Conservation (phyloP, 2,113 vertebrate genomes). For the Riparia riparia region DNA sequence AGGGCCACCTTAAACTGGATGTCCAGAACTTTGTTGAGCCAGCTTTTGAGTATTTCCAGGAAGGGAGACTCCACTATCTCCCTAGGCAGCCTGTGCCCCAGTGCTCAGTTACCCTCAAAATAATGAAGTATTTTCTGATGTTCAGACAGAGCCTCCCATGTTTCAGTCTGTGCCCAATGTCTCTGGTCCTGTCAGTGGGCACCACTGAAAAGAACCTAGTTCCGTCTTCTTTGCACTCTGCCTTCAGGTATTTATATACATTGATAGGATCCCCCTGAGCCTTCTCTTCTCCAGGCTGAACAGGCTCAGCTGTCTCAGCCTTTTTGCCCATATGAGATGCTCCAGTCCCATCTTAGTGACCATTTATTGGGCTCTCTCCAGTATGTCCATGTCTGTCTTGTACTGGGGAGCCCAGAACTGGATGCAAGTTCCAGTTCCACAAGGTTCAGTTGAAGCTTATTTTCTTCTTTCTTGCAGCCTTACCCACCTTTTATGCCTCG, state of each 20-base stretch:
- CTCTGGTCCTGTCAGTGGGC: neutral
- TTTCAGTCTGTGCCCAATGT: neutral
- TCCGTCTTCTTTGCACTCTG: neutral
- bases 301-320: neutral
- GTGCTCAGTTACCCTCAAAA: neutral
- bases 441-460: constrained; percentile 37
- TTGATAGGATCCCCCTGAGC: neutral
- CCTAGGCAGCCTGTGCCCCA: neutral
- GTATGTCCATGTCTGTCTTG: neutral
- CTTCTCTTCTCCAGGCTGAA: neutral
- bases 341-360: neutral
- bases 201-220: constrained; percentile 12
- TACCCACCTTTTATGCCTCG: constrained; percentile 95
- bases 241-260: neutral
- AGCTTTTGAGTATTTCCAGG: neutral
- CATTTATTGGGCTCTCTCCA: neutral
- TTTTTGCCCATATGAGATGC: neutral
- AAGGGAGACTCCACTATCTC: neutral
- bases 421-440: neutral
- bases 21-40: neutral
- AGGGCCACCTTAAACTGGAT: neutral
- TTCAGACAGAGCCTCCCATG: neutral
- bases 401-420: neutral
- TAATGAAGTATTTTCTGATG: neutral
- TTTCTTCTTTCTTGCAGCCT: constrained; percentile 79